These are phyloP conservation scores for Motacilla alba DNA, from an alignment of 2,113 vertebrate species.

Conservation along the genomic window DNA sequence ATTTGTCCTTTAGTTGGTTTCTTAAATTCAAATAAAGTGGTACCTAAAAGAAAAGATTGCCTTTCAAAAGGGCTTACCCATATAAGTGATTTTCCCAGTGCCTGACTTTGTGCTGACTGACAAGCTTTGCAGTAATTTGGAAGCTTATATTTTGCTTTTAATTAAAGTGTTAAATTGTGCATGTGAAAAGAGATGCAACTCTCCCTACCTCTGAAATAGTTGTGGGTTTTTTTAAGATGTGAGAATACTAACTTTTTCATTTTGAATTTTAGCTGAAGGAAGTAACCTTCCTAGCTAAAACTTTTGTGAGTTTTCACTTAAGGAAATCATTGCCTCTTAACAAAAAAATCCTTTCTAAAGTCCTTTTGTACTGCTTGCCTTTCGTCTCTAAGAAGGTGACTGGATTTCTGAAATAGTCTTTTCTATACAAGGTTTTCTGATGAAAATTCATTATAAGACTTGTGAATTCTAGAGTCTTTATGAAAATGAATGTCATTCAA, in stretches of 20 bases:
- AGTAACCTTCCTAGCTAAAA: neutral
- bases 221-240: neutral
- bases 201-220: neutral
- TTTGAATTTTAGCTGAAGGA: neutral
- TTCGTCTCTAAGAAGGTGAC: neutral
- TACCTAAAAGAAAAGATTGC: neutral
- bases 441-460: neutral
- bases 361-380: neutral
- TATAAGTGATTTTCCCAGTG: neutral
- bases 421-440: neutral
- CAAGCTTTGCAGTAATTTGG: neutral
- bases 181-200: neutral
- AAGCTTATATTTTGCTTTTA: neutral
- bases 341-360: neutral
- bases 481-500: neutral
- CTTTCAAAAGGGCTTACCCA: neutral
- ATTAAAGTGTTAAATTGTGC: neutral
- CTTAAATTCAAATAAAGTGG: neutral
- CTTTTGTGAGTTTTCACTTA: neutral
- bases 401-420: neutral
- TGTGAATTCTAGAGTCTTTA: neutral
- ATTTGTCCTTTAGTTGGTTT: neutral
- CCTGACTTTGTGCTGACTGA: neutral
- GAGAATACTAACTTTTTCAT: neutral
- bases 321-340: neutral